A percentile compares a stretch with the other conserved stretches of the same genome.
These are phyloP conservation scores for Beroe forskalii DNA, from an alignment of 37 sponge, comb jelly and placozoan species.

Conservation along the genomic window DNA sequence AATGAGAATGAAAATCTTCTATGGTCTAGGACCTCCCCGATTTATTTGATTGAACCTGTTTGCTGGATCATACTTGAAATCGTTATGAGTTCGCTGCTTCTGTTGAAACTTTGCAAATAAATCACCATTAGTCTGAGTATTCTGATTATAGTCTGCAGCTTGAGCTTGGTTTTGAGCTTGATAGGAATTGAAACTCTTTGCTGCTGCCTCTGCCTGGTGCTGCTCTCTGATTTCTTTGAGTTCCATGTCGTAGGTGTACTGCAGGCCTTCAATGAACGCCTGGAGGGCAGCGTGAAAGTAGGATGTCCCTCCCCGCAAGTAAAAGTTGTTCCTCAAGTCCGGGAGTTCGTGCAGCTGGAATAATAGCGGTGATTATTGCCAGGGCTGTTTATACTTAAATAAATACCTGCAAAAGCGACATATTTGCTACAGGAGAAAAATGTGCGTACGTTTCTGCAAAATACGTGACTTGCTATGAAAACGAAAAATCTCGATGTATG, in stretches of 20 bases:
- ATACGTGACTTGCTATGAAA: no score
- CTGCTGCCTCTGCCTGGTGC: not conserved
- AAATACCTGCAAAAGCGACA: no score
- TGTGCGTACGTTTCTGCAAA: no score
- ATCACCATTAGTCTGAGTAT: not conserved
- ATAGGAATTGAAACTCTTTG: constrained; percentile 9
- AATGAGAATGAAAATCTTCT: no score
- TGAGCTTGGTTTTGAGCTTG: not conserved
- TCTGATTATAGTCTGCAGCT: not conserved
- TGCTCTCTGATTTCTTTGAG: not conserved
- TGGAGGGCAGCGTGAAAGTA: constrained; percentile 59
- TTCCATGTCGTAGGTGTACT: constrained; percentile 10
- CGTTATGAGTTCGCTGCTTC: constrained; percentile 2
- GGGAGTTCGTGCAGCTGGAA: constrained; percentile 18
- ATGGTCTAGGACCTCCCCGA: no score
- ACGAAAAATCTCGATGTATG: no score
- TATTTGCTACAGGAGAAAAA: no score
- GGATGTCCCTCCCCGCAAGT: not conserved
- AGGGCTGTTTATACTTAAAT: no score
- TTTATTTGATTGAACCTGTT: no score
- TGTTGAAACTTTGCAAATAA: not conserved
- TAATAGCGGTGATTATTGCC: no score
- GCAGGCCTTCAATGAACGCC: constrained; percentile 34
- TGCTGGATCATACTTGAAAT: constrained; percentile 22
- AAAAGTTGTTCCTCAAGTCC: constrained; percentile 35